Evolutionary conservation across 2,113 vertebrate genomes (phyloP).

Genomic region (Oceanodroma tethys): DNA sequence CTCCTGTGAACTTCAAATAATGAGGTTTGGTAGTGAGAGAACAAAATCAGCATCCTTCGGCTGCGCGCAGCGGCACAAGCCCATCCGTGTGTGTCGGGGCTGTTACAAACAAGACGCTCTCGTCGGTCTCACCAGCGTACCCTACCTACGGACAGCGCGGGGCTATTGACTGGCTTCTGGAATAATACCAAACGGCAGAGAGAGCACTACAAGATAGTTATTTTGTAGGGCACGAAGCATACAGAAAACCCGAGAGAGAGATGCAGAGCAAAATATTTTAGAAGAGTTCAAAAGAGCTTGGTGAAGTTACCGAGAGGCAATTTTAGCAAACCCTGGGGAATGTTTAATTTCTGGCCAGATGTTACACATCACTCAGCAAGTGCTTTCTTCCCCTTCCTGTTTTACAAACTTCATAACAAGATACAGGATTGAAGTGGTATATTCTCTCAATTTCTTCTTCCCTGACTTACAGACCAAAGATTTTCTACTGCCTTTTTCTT

Average conservation of each 20-base stretch:
- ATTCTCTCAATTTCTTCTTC: neutral
- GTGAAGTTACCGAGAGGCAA: neutral
- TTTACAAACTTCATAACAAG: neutral
- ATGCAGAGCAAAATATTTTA: neutral
- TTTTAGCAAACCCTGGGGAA: neutral
- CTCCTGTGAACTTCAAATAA: neutral
- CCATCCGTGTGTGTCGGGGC: accelerated
- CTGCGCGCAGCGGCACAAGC: neutral
- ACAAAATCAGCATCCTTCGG: neutral
- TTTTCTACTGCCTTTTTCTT: neutral
- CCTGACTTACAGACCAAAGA: neutral
- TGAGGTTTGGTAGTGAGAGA: neutral
- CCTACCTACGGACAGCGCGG: accelerated
- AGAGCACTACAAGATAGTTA: accelerated
- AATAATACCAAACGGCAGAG: neutral
- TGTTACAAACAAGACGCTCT: neutral
- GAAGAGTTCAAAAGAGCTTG: neutral
- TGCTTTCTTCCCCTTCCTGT: slow-evolving; percentile 1
- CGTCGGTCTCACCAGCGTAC: neutral
- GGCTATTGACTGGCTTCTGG: neutral
- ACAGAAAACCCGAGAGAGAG: neutral
- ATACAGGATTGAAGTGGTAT: neutral
- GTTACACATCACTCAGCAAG: neutral
- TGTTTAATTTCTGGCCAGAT: slow-evolving; percentile 20
- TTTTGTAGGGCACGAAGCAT: neutral